Percentiles rank a stretch among this genome's conserved stretches.
phyloP scores from a whole-genome alignment of 2,888 invertebrate genomes.

The Drosophila leonis region DNA sequence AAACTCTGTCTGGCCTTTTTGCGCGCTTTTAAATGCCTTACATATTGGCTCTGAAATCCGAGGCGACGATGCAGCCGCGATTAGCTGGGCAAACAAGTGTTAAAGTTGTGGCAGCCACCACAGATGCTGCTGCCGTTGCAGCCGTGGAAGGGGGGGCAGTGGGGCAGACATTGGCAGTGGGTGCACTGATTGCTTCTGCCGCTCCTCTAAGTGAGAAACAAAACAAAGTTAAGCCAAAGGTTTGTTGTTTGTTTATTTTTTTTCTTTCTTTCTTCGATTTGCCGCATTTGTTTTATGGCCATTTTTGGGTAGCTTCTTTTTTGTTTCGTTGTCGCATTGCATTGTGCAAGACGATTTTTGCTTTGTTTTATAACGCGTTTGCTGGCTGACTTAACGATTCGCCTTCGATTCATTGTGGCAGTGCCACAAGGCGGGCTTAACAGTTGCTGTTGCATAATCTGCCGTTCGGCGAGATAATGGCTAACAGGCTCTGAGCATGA shows the following conservation, averaged over 20 bases:
- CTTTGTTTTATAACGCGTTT: slow-evolving; percentile 51
- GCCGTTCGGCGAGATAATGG: slow-evolving; percentile 13
- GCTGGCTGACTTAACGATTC: slow-evolving; percentile 29
- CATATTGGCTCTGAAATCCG: slow-evolving; percentile 56
- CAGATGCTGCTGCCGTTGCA: slow-evolving; percentile 28
- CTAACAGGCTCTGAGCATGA: background rate
- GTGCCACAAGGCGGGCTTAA: slow-evolving; percentile 26
- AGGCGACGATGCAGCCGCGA: slow-evolving; percentile 64
- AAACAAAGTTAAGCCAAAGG: slow-evolving; percentile 51
- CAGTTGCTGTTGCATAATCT: slow-evolving; percentile 52
- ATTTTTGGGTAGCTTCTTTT: slow-evolving; percentile 81
- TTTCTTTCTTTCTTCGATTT: slow-evolving; percentile 53
- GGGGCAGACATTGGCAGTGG: slow-evolving; percentile 47
- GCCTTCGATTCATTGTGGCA: slow-evolving; percentile 35
- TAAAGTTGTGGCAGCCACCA: slow-evolving; percentile 69
- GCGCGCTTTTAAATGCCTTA: slow-evolving; percentile 63
- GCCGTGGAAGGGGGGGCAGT: background rate
- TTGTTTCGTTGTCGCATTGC: slow-evolving; percentile 47
- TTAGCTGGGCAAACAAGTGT: slow-evolving; percentile 79
- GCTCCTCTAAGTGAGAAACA: slow-evolving; percentile 71
- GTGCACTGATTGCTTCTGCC: slow-evolving; percentile 68
- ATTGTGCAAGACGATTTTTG: slow-evolving; percentile 64
- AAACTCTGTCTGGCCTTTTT: slow-evolving; percentile 64
- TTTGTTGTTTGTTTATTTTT: slow-evolving; percentile 15
- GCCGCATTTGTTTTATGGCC: slow-evolving; percentile 65